Conservation (phyloP, 23 tunicate genomes). For the Trididemnum clinides region DNA sequence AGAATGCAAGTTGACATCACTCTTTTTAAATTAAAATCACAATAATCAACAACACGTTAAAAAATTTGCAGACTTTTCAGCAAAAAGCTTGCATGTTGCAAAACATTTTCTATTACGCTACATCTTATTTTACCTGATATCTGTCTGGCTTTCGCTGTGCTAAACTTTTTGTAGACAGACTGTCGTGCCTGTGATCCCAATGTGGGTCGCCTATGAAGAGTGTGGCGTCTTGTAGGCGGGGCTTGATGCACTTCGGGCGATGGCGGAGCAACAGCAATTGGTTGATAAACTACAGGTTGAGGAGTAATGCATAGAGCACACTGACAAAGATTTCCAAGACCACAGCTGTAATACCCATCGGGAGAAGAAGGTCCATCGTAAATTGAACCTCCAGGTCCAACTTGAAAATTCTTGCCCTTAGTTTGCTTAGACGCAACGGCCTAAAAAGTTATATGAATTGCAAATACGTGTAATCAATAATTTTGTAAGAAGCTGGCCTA, state of each 20-base stretch:
- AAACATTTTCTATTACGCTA: too few species aligned
- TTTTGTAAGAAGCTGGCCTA: too few species aligned
- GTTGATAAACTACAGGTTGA: slow-evolving; percentile 30
- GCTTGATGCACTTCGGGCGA: not conserved
- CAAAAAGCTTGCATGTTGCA: too few species aligned
- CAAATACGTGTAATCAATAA: too few species aligned
- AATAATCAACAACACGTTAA: too few species aligned
- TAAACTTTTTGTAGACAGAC: slow-evolving; percentile 43
- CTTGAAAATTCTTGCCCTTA: slow-evolving; percentile 17
- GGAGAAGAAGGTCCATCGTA: slow-evolving; percentile 42
- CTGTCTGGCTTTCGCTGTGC: slow-evolving; percentile 51
- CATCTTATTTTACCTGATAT: slow-evolving; percentile 20
- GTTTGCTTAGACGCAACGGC: slow-evolving; percentile 31
- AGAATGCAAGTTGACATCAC: too few species aligned
- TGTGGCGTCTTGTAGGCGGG: slow-evolving; percentile 12
- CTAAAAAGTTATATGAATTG: too few species aligned
- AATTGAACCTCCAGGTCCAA: slow-evolving; percentile 24
- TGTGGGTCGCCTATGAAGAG: slow-evolving; percentile 22
- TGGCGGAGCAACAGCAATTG: too few species aligned
- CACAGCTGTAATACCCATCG: slow-evolving; percentile 60
- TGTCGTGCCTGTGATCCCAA: not conserved
- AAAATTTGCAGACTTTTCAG: too few species aligned
- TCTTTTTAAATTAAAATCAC: too few species aligned
- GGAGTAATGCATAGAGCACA: slow-evolving; percentile 49
- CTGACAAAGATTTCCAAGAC: slow-evolving; percentile 59